These are phyloP conservation scores for Oceanites oceanicus DNA, from an alignment of 2,113 vertebrate species.

Conservation along the genomic window DNA sequence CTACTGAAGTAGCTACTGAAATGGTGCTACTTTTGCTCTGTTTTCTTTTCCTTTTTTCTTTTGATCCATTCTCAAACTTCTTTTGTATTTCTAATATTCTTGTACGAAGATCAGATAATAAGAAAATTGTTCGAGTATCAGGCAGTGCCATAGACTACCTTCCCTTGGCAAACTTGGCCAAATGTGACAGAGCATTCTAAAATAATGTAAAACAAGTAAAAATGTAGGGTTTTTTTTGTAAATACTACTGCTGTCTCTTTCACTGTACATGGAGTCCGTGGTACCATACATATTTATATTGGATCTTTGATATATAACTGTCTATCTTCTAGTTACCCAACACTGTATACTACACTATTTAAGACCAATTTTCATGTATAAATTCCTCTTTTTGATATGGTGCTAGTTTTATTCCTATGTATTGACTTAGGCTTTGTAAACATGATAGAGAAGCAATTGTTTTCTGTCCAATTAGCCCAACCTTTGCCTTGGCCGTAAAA, in stretches of 20 bases:
- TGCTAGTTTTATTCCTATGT: constrained; percentile 20
- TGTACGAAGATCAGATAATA: neutral
- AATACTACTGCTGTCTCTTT: neutral
- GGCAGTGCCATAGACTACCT: neutral
- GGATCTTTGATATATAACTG: neutral
- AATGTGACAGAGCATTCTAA: neutral
- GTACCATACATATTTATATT: neutral
- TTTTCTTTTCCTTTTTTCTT: neutral
- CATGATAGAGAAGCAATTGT: constrained; percentile 72
- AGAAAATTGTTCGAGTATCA: neutral
- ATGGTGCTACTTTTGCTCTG: neutral
- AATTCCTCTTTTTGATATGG: constrained; percentile 41
- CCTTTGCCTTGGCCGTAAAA: constrained; percentile 66
- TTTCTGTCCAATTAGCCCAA: constrained; percentile 72
- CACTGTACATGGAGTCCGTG: neutral
- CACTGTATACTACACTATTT: neutral
- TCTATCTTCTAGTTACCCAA: neutral
- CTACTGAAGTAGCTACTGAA: neutral
- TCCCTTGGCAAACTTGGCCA: neutral
- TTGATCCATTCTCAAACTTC: neutral
- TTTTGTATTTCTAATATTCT: neutral
- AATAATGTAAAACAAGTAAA: neutral
- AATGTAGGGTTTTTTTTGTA: neutral
- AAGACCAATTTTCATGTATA: neutral
- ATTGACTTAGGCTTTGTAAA: constrained; percentile 57